phyloP scores from a whole-genome alignment of 37 sponge, comb jelly and placozoan genomes.

The Cliona cf. orientalis region DNA sequence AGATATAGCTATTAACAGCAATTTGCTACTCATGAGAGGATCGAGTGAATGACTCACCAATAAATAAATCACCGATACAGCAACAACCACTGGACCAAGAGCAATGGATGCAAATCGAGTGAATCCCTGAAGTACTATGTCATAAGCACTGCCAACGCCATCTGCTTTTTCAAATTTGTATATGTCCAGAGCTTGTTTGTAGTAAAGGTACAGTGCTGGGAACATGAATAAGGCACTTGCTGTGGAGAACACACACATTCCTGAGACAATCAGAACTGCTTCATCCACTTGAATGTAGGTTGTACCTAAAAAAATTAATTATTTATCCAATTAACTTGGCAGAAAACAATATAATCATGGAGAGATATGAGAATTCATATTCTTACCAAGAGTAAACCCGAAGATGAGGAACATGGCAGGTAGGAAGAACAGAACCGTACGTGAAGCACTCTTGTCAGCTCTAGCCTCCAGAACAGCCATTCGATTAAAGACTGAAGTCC shows the following conservation, averaged over 20 bases:
- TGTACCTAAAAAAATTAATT: conserved; percentile 53
- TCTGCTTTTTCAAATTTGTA: conserved; percentile 76
- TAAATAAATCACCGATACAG: conserved; percentile 74
- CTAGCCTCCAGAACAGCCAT: too few species aligned
- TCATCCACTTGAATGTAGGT: conserved; percentile 66
- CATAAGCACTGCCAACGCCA: conserved; percentile 73
- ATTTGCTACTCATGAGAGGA: too few species aligned
- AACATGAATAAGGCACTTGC: conserved; percentile 96
- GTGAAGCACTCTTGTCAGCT: too few species aligned
- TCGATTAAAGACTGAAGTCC: too few species aligned
- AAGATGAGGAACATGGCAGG: too few species aligned
- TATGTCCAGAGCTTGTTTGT: conserved; percentile 61
- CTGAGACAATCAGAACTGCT: conserved; percentile 79
- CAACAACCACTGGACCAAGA: conserved; percentile 64
- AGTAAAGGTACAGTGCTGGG: conserved; percentile 80
- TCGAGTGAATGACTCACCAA: conserved; percentile 76
- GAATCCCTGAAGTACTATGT: conserved; percentile 85
- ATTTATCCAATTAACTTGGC: too few species aligned
- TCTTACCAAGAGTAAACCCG: too few species aligned
- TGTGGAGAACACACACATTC: conserved; percentile 90
- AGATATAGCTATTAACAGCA: too few species aligned
- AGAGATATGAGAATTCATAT: too few species aligned
- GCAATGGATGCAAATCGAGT: conserved; percentile 61
- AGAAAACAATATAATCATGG: too few species aligned
- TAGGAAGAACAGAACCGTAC: too few species aligned